Conservation (phyloP, 2,113 vertebrate species). For the Megaleporinus macrocephalus region DNA sequence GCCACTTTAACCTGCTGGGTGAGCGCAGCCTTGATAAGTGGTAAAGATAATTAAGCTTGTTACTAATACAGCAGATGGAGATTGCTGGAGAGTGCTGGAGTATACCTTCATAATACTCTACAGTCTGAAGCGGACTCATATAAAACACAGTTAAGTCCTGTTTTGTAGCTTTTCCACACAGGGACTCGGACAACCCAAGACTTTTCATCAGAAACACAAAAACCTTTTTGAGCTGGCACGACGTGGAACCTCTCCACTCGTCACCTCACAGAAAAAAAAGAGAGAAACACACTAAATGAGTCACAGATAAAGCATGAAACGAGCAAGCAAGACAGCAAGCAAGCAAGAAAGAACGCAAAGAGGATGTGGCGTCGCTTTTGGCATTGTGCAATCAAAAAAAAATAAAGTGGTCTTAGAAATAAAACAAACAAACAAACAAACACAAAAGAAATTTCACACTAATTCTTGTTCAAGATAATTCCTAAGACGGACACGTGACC, state of each 20-base stretch:
- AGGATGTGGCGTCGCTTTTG: constrained; percentile 67
- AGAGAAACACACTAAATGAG: background rate
- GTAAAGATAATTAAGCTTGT: background rate
- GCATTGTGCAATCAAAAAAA: constrained; percentile 71
- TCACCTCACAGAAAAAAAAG: background rate
- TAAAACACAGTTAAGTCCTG: background rate
- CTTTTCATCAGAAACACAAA: background rate
- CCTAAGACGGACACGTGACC: constrained; percentile 34
- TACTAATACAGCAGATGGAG: background rate
- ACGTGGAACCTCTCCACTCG: background rate
- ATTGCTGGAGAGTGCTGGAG: background rate
- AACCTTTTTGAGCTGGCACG: background rate
- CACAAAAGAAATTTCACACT: constrained; percentile 40
- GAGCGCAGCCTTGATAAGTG: no score
- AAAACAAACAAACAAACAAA: background rate
- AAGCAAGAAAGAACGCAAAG: background rate
- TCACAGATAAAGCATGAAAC: constrained; percentile 12
- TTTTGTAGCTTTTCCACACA: background rate
- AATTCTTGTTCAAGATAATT: constrained; percentile 36
- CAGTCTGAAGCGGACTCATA: background rate
- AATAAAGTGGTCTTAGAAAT: constrained; percentile 46
- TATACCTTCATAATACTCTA: background rate
- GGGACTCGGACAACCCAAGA: background rate
- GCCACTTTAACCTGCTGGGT: no score
- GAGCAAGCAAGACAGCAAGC: constrained; percentile 7